phyloP scores from a whole-genome alignment of 2,797 vertebrate genomes.

The Lepus oiostolus region DNA sequence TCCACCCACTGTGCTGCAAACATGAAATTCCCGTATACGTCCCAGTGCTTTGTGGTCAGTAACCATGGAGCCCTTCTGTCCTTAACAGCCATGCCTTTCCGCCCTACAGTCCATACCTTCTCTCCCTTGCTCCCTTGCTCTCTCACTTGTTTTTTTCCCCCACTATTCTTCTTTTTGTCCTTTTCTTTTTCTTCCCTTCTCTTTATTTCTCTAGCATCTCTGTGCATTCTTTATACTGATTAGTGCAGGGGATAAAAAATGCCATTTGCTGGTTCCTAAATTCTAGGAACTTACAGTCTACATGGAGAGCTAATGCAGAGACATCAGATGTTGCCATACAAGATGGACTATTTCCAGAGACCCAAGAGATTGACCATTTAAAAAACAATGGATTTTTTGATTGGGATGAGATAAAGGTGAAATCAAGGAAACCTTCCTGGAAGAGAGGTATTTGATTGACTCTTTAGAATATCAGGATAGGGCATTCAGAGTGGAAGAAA shows the following conservation, averaged over 20 bases:
- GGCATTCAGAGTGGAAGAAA: background rate
- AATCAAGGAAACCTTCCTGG: background rate
- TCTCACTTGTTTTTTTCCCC: background rate
- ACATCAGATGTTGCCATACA: background rate
- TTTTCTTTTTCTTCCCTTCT: background rate
- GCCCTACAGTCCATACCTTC: background rate
- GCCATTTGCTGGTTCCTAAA: background rate
- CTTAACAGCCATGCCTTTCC: background rate
- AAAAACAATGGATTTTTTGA: background rate
- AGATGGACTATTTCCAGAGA: background rate
- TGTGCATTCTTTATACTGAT: background rate
- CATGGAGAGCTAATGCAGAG: background rate
- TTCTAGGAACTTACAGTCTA: background rate
- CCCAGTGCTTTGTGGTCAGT: background rate
- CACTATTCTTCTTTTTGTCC: background rate
- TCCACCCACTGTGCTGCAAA: background rate
- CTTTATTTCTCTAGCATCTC: background rate
- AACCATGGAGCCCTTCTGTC: background rate
- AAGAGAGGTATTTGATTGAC: background rate
- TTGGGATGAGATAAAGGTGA: background rate
- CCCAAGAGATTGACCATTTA: background rate
- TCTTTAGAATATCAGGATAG: background rate
- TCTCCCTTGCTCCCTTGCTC: accelerated
- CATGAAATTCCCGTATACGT: background rate
- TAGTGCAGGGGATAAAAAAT: background rate